These are phyloP conservation scores for Macroglossus sobrinus DNA, from an alignment of 2,113 vertebrate species.

Conservation along the genomic window DNA sequence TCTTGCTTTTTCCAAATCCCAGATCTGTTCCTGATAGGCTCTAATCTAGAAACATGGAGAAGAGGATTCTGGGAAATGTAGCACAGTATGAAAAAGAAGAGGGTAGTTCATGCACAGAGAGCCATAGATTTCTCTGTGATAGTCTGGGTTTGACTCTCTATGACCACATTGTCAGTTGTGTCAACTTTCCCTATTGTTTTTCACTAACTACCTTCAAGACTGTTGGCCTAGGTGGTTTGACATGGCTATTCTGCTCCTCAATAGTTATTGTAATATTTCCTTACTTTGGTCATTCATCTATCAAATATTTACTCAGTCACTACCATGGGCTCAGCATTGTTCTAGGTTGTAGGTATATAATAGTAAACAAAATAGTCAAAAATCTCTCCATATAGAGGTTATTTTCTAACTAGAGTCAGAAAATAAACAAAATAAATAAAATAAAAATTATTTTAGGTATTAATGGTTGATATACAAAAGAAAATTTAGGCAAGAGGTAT, in stretches of 20 bases:
- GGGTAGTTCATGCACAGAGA: neutral
- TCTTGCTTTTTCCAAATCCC: neutral
- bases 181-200: neutral
- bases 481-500: neutral
- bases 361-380: neutral
- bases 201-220: neutral
- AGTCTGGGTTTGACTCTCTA: fast-evolving
- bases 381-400: neutral
- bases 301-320: neutral
- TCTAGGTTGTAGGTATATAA: neutral
- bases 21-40: neutral
- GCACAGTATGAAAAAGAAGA: neutral
- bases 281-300: neutral
- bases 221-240: neutral
- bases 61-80: neutral
- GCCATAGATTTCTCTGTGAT: neutral
- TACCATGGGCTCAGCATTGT: neutral
- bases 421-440: neutral
- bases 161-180: neutral
- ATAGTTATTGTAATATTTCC: neutral
- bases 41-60: neutral
- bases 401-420: neutral
- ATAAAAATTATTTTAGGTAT: neutral
- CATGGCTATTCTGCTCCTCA: neutral
- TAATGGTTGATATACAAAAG: neutral